Conservation (phyloP, 2,888 invertebrate species). For the Smittia sp. region DNA sequence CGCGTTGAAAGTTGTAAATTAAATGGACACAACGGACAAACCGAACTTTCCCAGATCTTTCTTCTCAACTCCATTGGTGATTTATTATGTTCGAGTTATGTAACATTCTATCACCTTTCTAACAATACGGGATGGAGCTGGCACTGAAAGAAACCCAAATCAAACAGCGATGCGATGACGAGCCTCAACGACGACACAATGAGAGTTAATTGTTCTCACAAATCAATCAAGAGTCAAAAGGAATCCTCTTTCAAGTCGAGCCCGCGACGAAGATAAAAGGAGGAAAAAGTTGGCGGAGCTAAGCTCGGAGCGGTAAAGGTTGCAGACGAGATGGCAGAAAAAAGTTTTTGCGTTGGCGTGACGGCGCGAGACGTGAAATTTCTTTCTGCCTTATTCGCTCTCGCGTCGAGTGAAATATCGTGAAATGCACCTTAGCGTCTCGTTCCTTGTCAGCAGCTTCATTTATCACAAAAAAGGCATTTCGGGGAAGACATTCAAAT, state of each 20-base stretch:
- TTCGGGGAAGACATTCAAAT: conserved; percentile 20
- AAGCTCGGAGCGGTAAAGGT: conserved; percentile 16
- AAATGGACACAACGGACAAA: background rate
- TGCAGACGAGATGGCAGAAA: conserved; percentile 15
- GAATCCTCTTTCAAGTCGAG: background rate
- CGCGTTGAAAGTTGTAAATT: conserved; percentile 2
- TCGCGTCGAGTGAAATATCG: background rate
- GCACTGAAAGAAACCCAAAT: background rate
- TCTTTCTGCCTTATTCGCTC: background rate
- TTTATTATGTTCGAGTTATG: conserved; percentile 7
- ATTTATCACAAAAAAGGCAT: conserved; percentile 5
- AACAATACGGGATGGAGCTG: background rate
- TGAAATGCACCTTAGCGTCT: conserved; percentile 30
- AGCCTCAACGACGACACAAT: background rate
- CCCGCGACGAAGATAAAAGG: conserved; percentile 5
- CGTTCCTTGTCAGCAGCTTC: background rate
- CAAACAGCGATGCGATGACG: background rate
- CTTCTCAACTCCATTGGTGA: background rate
- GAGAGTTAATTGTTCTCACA: conserved; percentile 21
- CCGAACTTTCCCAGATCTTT: background rate
- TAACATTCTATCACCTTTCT: conserved; percentile 3
- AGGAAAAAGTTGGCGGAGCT: background rate
- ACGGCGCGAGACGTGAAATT: conserved; percentile 14
- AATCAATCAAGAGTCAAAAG: conserved; percentile 20
- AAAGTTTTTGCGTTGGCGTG: conserved; percentile 25